phyloP scores from a whole-genome alignment of 2,113 vertebrate genomes.

The Odocoileus hemionus region DNA sequence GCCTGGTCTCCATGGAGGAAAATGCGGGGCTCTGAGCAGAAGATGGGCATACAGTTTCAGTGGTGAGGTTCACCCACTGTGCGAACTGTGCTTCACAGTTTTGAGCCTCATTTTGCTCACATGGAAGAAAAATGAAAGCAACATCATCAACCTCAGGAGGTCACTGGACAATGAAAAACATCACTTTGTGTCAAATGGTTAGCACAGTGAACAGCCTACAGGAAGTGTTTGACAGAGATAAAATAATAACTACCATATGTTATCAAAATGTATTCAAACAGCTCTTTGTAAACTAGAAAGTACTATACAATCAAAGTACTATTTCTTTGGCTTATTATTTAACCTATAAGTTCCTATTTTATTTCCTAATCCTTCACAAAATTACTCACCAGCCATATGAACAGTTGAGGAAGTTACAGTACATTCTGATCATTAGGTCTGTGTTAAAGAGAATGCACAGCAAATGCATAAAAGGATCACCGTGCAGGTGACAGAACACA shows the following conservation, averaged over 20 bases:
- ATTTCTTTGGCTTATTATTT: background rate
- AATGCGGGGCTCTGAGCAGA: background rate
- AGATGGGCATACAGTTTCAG: background rate
- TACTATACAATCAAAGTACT: background rate
- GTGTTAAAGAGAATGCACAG: background rate
- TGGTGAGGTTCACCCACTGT: background rate
- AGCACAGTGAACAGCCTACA: background rate
- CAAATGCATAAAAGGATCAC: background rate
- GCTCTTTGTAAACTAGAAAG: background rate
- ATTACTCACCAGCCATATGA: background rate
- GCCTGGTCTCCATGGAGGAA: background rate
- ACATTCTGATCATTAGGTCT: background rate
- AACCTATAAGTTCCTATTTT: background rate
- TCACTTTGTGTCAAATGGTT: background rate
- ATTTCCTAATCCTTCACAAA: background rate
- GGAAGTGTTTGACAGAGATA: background rate
- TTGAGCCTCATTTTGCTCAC: background rate
- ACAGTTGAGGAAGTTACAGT: background rate
- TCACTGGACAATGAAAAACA: background rate
- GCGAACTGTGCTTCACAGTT: background rate
- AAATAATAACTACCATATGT: background rate
- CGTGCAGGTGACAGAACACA: background rate
- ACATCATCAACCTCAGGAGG: background rate
- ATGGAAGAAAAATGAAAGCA: background rate
- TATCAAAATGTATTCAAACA: background rate